These are phyloP conservation scores for Lissonota sp. DNA, from an alignment of 2,888 invertebrate species.

Conservation along the genomic window DNA sequence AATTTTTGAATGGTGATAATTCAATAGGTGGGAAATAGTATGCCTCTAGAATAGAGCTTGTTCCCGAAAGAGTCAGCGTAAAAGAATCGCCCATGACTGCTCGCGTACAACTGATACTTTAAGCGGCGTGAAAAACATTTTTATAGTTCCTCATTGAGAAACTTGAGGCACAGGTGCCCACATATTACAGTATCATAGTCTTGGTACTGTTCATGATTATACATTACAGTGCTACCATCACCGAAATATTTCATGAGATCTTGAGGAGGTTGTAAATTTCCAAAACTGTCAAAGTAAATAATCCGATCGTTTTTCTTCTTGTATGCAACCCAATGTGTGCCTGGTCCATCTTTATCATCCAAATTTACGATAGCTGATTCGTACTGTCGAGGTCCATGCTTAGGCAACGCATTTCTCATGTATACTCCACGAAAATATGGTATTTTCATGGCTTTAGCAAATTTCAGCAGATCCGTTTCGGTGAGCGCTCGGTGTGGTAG, in stretches of 20 bases:
- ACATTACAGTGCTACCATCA: slow-evolving; percentile 57
- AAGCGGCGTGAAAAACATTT: slow-evolving; percentile 6
- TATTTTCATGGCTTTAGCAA: slow-evolving; percentile 66
- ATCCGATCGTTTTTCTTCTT: slow-evolving; percentile 72
- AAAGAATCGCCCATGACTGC: slow-evolving; percentile 61
- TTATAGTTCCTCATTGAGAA: slow-evolving; percentile 66
- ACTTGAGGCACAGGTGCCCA: slow-evolving; percentile 74
- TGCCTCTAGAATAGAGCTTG: slow-evolving; percentile 63
- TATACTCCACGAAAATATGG: slow-evolving; percentile 45
- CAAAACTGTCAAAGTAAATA: slow-evolving; percentile 80
- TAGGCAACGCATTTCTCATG: slow-evolving; percentile 73
- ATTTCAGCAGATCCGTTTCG: slow-evolving; percentile 70
- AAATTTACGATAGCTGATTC: slow-evolving; percentile 19
- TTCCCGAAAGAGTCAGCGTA: slow-evolving; percentile 71
- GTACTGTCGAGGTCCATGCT: slow-evolving; percentile 3
- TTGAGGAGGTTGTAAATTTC: slow-evolving; percentile 75
- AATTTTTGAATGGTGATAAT: slow-evolving; percentile 65
- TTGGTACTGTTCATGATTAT: slow-evolving; percentile 74
- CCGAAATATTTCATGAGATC: slow-evolving; percentile 73
- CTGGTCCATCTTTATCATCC: slow-evolving; percentile 5
- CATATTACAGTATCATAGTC: slow-evolving; percentile 71
- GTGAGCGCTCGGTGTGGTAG: slow-evolving; percentile 32
- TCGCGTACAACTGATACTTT: not conserved
- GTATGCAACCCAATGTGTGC: slow-evolving; percentile 69
- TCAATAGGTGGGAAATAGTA: slow-evolving; percentile 72